Evolutionary conservation across 2,113 vertebrate species (phyloP), one percentile per base, ranked within the genome.

Genomic region (Odontophorus gujanensis): DNA sequence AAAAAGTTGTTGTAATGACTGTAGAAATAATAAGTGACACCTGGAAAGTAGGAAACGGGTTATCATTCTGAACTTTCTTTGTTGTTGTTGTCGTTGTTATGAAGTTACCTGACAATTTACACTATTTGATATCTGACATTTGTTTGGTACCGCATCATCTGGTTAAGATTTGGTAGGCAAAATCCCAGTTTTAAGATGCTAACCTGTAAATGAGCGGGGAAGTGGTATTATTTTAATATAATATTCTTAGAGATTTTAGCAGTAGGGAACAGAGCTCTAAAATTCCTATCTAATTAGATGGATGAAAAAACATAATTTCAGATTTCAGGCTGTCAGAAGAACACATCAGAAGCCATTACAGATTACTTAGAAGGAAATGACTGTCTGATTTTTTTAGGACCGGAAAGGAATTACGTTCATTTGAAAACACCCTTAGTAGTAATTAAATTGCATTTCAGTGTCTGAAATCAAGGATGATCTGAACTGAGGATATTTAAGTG

Each of bases 381-480:
- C 76, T 88, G 45, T 65, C 45, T 85, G 58, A 73, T 89, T 76
- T 57, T 6, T 79, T 81, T 51, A 40, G 34, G 53, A 48, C 53
- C 1, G 5, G 67, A 82, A 87, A 91, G 14, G 7, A 92, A 73
- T 91, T 72, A 57, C 11, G 45, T 58, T 87, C 76, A 81, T 89
- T 91, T 73, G 53, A 76, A 89, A 91, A 87, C n/a, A 79, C 5
- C 84, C 4, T 76, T 92, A 63, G 68, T 79, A 48, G 34, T 79
- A 86, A 84, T 90, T 90, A 86, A 55, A 89, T 81, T 93, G 24
- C 40, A 22, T 76, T 87, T 40, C 17, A 34, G 28, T 67, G 88
- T 92, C 47, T 81, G 73, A 81, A 90, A 84, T 90, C 30, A 87
- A 80, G 80, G 61, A n/a, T 78, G 79, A 75, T 81, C 40, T 58